phyloP scores from a whole-genome alignment of 2,888 invertebrate genomes.

The Bhutanitis thaidina region DNA sequence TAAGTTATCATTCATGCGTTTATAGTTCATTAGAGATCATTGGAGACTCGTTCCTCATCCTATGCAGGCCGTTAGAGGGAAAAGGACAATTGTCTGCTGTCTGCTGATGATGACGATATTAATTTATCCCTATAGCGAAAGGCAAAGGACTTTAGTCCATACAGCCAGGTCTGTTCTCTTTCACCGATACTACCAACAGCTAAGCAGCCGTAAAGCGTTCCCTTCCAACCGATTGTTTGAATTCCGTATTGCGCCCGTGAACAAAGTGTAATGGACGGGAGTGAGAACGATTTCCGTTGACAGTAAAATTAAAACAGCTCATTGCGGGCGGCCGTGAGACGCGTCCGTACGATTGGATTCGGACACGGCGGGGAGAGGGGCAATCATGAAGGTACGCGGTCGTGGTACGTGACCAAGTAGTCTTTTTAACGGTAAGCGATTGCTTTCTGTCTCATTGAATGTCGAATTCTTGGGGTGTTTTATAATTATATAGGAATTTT shows the following conservation, averaged over 20 bases:
- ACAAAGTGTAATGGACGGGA: neutral
- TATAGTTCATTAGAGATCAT: too few species aligned
- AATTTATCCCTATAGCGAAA: too few species aligned
- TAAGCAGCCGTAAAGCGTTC: neutral
- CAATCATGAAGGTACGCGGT: constrained; percentile 17
- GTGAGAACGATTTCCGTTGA: constrained; percentile 4
- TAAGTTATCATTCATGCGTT: too few species aligned
- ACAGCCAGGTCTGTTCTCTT: too few species aligned
- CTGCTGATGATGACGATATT: too few species aligned
- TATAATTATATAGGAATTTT: too few species aligned
- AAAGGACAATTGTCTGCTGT: too few species aligned
- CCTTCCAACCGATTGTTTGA: neutral
- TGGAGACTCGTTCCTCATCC: too few species aligned
- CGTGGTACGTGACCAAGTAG: constrained; percentile 12
- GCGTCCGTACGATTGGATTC: constrained; percentile 10
- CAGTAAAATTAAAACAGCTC: constrained; percentile 13
- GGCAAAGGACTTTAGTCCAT: too few species aligned
- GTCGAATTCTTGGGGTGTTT: neutral
- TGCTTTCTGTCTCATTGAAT: constrained; percentile 13
- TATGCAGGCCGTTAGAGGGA: too few species aligned
- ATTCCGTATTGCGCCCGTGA: neutral
- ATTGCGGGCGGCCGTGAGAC: constrained; percentile 7
- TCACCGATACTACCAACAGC: too few species aligned
- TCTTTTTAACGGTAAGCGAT: neutral
- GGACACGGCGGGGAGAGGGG: constrained; percentile 14